Percentiles rank a stretch among this genome's conserved stretches.
phyloP scores from a whole-genome alignment of 2,113 vertebrate genomes.

The Amazona vittata region DNA sequence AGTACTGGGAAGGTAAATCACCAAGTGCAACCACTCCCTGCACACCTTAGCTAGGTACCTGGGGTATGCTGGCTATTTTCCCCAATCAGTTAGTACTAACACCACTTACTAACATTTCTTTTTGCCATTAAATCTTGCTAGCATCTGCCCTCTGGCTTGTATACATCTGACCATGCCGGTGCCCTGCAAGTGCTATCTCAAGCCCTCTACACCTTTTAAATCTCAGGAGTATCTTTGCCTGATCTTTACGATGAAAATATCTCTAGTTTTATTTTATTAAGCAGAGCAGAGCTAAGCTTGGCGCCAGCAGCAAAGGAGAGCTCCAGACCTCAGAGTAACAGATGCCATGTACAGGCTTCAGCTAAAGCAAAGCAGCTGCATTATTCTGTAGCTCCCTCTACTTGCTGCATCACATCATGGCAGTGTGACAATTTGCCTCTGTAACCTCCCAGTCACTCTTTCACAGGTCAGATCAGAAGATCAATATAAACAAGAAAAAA shows the following conservation, averaged over 20 bases:
- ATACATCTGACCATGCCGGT: not conserved
- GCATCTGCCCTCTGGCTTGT: not conserved
- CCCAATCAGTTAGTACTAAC: not conserved
- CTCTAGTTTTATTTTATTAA: not conserved
- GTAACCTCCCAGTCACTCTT: not conserved
- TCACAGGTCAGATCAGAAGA: not conserved
- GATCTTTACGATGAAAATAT: not conserved
- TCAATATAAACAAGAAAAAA: constrained; percentile 23
- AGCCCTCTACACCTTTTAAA: not conserved
- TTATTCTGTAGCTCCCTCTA: constrained; percentile 66
- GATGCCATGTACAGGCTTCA: not conserved
- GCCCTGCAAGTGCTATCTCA: not conserved
- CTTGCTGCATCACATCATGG: constrained; percentile 39
- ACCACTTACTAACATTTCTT: not conserved
- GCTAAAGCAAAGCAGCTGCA: not conserved
- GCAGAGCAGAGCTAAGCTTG: not conserved
- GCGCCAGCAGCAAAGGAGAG: not conserved
- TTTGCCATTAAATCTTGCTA: not conserved
- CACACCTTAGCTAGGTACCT: not conserved
- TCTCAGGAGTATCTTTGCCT: not conserved
- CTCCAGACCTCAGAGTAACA: not conserved
- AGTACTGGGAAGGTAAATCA: not conserved
- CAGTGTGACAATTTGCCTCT: not conserved
- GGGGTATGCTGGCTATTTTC: not conserved
- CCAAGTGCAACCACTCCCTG: not conserved